Evolutionary conservation across 2,113 vertebrate species (phyloP), one percentile per base, ranked within the genome.

Genomic region (Lutjanus erythropterus): DNA sequence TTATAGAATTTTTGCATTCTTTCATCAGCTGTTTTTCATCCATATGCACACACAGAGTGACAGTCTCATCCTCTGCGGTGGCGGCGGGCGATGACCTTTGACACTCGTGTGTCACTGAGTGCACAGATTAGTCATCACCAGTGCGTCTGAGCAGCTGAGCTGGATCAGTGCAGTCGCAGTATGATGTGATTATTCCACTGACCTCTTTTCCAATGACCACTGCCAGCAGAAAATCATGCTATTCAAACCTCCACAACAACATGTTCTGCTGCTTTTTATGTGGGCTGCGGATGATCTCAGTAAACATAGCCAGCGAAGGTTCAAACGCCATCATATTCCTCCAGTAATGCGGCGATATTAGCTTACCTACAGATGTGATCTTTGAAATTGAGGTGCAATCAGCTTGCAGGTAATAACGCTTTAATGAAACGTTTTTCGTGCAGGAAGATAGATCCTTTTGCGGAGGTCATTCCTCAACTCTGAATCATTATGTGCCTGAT

Each of bases 391-490:
- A 69, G 50, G 71, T 44, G 76, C 77, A 89, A 88, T 86, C 71
- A 85, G n/a, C 60, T 75, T 21, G 61, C 70, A 59, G 78, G 50
- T 85, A 86, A 82, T 88, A 62, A 76, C 59, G 25, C 42, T 70
- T 78, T 82, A 85, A 86, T 89, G 79, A 86, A 83, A 87, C 37
- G 61, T 88, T 90, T 39, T 84, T 79, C 12, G 10, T 85, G 81
- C 29, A 58, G 52, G 60, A 75, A 76, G 75, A 71, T 25, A 5
- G 59, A 85, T 83, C 69, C 65, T 86, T 29, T 66, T 27, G 33
- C 14, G 1, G 58, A 80, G 85, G 89, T 85, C 75, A 80, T 72
- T 37, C 55, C 75, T 85, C 75, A 47, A 35, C 74, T 81, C 42
- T 9, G 47, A 72, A 71, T 87, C 73, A 85, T 86, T 85, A 81